Evolutionary conservation across 2,113 vertebrate species (phyloP), one percentile per base, ranked within the genome.

Genomic region (Apistogramma diplotaenia): DNA sequence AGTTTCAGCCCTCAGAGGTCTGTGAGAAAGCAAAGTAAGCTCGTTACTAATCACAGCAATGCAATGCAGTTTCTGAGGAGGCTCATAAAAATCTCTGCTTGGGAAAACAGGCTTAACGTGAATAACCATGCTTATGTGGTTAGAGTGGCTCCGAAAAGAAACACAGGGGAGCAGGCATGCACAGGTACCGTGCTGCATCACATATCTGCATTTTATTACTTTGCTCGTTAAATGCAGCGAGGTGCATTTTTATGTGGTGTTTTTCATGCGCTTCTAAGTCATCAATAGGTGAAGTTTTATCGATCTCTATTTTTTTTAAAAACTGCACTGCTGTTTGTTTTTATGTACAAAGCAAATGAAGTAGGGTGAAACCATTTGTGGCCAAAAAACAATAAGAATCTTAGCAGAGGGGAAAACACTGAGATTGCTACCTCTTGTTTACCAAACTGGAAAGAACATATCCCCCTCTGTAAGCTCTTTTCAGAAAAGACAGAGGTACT

Each of bases 121-220:
- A 88, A 73, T 31, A 6, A 13, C 70, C 56, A 61, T 79, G 67
- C 31, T 56, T 84, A 49, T 6, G 46, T 72, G 49, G 73, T 76
- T 58, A 43, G 18, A 46, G 82, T 85, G 78, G 65, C 83, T 76
- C 12, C 13, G 49, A 78, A 79, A 72, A 46, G n/a, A 40, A 19
- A 43, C 31, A 40, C 23, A 75, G 60, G 54, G 54, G 77, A 91
- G 78, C 92, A 91, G 88, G 91, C 87, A 87, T 29, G 76, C 83
- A 87, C 93, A 91, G 83, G 92, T 78, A 86, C 10, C 37, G 27
- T 1, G 31, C 29, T 73, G 40, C 37, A 27, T 83, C 83, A 43
- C 78, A 74, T 81, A 71, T 67, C 65, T 78, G 70, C 27, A 8
- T 56, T 90, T 89, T 88, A 84, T 85, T 62, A 61, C 72, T 55